These are phyloP conservation scores for Oscheius sp. DNA, from an alignment of 1,140 invertebrate genomes.

Conservation along the genomic window DNA sequence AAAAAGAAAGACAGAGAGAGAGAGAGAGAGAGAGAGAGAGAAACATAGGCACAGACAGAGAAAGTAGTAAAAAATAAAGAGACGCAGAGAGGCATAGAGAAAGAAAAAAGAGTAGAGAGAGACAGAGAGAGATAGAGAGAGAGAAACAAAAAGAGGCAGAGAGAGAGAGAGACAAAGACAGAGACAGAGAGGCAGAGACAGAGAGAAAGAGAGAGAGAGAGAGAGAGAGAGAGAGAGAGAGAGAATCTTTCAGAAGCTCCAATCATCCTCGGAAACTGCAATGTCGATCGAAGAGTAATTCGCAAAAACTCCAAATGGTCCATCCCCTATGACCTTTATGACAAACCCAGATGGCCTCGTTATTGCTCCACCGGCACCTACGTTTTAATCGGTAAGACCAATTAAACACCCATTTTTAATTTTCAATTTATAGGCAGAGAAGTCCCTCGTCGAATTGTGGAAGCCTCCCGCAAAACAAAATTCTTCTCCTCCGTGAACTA, in stretches of 20 bases:
- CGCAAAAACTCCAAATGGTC: constrained; percentile 28
- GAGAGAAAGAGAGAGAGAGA: too few relatives aligned
- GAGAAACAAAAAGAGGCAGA: too few relatives aligned
- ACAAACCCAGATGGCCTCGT: not conserved
- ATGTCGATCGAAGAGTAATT: not conserved
- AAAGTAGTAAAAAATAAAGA: too few relatives aligned
- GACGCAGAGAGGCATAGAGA: too few relatives aligned
- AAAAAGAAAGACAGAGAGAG: too few relatives aligned
- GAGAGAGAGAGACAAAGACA: too few relatives aligned
- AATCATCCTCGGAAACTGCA: constrained; percentile 25
- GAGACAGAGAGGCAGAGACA: too few relatives aligned
- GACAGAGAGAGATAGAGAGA: too few relatives aligned
- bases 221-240: too few relatives aligned
- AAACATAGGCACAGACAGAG: too few relatives aligned
- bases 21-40: too few relatives aligned
- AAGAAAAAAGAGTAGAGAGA: too few relatives aligned
- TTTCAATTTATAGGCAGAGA: not conserved
- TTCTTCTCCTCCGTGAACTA: constrained; percentile 20
- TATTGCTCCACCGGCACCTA: constrained; percentile 35
- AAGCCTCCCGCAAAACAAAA: constrained; percentile 3
- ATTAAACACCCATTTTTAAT: not conserved
- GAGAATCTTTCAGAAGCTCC: constrained; percentile 10
- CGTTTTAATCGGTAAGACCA: constrained; percentile 13
- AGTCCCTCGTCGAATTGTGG: not conserved
- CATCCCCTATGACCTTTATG: constrained; percentile 12